phyloP scores from a whole-genome alignment of 2,113 vertebrate genomes.

The Lycocorax pyrrhopterus region DNA sequence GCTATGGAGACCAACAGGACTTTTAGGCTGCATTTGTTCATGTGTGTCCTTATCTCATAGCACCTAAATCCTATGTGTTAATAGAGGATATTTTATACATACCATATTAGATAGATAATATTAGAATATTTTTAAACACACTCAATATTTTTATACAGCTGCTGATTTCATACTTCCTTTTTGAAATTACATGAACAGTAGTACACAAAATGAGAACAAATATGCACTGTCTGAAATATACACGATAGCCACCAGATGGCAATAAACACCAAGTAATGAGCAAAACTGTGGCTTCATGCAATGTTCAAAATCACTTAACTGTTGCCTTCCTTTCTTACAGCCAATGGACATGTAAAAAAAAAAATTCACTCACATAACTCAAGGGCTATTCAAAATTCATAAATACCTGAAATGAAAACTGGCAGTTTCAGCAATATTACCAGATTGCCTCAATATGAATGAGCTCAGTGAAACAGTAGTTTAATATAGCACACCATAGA shows the following conservation, averaged over 20 bases:
- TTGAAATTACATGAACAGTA: not conserved
- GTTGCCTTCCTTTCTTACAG: not conserved
- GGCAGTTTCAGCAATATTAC: not conserved
- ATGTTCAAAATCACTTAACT: accelerated
- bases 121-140: not conserved
- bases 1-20: not conserved
- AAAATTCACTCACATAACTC: not conserved
- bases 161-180: not conserved
- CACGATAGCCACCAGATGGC: slow-evolving; percentile 60
- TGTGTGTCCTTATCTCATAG: not conserved
- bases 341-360: not conserved
- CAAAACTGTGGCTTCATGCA: accelerated
- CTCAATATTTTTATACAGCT: not conserved
- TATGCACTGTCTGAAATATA: not conserved
- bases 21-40: not conserved
- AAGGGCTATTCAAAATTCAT: not conserved
- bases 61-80: not conserved
- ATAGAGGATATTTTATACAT: not conserved
- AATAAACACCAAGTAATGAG: not conserved
- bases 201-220: not conserved
- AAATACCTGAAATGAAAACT: not conserved
- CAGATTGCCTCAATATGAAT: not conserved
- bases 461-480: not conserved
- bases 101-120: not conserved
- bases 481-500: not conserved